phyloP scores from a whole-genome alignment of 2,113 vertebrate genomes.

The Lonchura striata region DNA sequence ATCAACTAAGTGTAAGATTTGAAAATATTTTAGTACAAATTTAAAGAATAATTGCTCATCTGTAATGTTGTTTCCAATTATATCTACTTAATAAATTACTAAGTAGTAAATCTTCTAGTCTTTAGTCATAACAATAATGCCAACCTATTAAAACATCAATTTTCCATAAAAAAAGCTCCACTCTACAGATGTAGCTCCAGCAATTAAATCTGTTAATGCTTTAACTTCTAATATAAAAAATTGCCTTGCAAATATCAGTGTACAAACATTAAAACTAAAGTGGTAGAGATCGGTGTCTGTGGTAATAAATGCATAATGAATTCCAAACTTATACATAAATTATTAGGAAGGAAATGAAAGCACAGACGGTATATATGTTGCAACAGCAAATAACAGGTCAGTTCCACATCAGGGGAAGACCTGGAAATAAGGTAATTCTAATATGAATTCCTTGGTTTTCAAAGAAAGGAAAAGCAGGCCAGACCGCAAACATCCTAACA shows the following conservation, averaged over 20 bases:
- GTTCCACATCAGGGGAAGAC: background rate
- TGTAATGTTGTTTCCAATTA: background rate
- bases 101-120: background rate
- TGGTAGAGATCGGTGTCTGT: background rate
- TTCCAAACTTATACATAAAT: background rate
- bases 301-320: background rate
- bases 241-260: background rate
- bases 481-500: background rate
- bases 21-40: background rate
- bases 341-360: background rate
- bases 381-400: background rate
- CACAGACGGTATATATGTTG: background rate
- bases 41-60: background rate
- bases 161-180: background rate
- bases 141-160: background rate
- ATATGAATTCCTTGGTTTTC: background rate
- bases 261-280: background rate
- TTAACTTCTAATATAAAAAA: background rate
- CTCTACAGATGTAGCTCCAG: background rate
- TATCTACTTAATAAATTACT: background rate
- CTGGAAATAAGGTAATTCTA: background rate
- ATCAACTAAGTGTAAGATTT: background rate
- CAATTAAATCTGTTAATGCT: background rate
- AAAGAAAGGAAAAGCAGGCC: background rate
- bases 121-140: background rate